Conservation (phyloP, 2,113 vertebrate species). For the Alligator sinensis region DNA sequence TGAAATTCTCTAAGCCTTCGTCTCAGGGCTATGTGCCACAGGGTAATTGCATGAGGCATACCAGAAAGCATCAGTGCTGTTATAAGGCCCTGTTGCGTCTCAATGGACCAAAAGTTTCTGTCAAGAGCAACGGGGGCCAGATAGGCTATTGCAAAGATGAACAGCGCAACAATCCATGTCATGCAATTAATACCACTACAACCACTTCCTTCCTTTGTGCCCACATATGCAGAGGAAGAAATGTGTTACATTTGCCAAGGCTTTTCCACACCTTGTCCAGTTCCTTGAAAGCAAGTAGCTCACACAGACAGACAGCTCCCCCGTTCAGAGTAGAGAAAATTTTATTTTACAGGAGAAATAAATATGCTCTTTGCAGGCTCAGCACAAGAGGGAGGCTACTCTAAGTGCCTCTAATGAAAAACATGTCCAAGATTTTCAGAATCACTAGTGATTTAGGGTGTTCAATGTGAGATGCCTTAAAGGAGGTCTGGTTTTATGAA, state of each 20-base stretch:
- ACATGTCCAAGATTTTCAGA: neutral
- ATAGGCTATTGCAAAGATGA: neutral
- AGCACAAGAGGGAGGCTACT: too few species aligned
- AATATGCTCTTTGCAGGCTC: too few species aligned
- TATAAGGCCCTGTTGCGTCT: neutral
- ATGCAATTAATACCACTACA: neutral
- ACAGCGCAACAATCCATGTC: neutral
- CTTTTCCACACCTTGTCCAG: neutral
- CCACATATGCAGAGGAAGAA: neutral
- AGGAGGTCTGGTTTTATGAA: neutral
- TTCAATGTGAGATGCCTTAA: neutral
- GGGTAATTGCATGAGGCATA: neutral
- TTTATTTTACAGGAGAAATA: neutral
- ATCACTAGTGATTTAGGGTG: neutral
- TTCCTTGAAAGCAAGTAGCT: neutral
- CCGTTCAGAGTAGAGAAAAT: neutral
- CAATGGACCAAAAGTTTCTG: accelerated
- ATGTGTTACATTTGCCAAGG: neutral
- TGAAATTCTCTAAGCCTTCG: neutral
- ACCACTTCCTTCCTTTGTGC: neutral
- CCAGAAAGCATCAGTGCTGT: neutral
- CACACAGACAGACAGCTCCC: neutral
- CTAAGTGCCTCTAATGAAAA: neutral
- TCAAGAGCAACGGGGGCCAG: neutral
- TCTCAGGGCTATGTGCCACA: neutral